These are phyloP conservation scores for Uropetala carovei DNA, from an alignment of 2,888 invertebrate genomes.

Conservation along the genomic window DNA sequence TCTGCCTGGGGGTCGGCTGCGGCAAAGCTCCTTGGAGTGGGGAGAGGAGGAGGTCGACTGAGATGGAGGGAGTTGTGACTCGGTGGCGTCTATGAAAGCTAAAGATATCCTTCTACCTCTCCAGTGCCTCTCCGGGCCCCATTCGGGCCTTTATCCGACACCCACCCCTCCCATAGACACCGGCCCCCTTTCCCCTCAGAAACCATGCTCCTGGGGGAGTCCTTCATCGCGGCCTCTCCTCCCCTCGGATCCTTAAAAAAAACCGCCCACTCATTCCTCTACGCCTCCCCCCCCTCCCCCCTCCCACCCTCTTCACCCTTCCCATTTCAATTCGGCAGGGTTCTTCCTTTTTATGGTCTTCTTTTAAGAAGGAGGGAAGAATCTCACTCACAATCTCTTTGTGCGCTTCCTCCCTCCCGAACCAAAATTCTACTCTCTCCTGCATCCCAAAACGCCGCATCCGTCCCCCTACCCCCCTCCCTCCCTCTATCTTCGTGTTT, in stretches of 20 bases:
- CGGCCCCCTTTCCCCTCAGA: neutral
- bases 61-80: too few species aligned
- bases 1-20: too few species aligned
- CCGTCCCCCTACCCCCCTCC: neutral
- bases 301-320: neutral
- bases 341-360: neutral
- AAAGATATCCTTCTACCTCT: too few species aligned
- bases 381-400: neutral
- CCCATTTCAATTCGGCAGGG: neutral
- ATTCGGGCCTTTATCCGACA: neutral
- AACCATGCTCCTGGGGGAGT: neutral
- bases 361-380: neutral
- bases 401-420: neutral
- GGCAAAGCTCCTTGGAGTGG: too few species aligned
- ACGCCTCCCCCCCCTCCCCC: neutral
- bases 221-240: neutral
- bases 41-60: too few species aligned
- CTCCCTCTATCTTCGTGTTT: neutral
- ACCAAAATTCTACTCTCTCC: neutral
- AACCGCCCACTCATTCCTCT: neutral
- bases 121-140: too few species aligned
- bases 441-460: neutral
- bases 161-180: too few species aligned
- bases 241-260: neutral
- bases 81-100: too few species aligned